phyloP scores from a whole-genome alignment of 1,140 invertebrate species.

The Xylocopa sonorina region DNA sequence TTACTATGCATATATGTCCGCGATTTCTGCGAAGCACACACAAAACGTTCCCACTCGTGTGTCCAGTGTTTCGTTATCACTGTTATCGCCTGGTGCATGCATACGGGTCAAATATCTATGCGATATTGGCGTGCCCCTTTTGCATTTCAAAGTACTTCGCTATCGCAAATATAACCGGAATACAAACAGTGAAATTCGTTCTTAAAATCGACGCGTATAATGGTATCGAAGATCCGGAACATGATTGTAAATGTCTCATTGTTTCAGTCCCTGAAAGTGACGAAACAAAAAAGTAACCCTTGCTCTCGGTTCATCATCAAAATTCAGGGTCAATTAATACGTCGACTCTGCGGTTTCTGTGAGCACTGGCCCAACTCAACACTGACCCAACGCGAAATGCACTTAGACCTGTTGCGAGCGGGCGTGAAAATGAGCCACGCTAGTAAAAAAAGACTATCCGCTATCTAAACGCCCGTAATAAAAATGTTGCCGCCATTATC shows the following conservation, averaged over 20 bases:
- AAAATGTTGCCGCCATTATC: neutral
- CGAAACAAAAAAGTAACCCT: neutral
- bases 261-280: neutral
- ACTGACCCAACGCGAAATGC: no score
- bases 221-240: no score
- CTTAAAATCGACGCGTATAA: no score
- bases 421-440: neutral
- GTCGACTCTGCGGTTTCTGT: neutral
- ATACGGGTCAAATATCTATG: neutral
- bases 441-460: neutral
- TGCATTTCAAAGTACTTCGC: neutral
- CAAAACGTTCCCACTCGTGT: conserved; percentile 50
- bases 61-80: conserved; percentile 61
- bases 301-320: neutral
- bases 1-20: conserved; percentile 38
- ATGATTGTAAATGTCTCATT: neutral
- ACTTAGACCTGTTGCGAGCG: conserved; percentile 20
- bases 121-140: conserved; percentile 4
- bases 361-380: neutral
- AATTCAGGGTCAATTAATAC: conserved; percentile 30
- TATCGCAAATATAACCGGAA: no score
- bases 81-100: conserved; percentile 50
- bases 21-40: conserved; percentile 39
- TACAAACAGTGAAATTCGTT: no score
- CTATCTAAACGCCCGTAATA: no score